Evolutionary conservation across 2,113 vertebrate species (phyloP).

Genomic region (Rhagologus leucostigma): DNA sequence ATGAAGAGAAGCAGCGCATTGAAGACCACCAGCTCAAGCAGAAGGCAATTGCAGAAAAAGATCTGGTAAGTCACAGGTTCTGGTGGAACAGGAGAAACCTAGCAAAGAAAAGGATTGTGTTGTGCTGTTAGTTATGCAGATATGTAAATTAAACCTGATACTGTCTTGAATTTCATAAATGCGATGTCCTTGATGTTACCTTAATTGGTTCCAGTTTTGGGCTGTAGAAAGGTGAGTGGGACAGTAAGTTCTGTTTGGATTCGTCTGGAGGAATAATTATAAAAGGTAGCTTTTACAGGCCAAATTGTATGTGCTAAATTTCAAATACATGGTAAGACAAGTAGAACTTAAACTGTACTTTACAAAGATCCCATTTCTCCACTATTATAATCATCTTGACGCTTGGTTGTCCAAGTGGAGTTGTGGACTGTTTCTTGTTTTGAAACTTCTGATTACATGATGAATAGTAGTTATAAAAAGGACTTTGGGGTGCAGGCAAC

Average conservation of each 20-base stretch:
- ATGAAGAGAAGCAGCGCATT: constrained; percentile 50
- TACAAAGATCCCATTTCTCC: not conserved
- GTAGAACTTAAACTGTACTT: not conserved
- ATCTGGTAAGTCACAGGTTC: constrained; percentile 75
- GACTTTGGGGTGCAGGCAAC: not conserved
- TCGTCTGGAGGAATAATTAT: not conserved
- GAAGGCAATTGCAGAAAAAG: constrained; percentile 89
- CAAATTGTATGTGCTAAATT: not conserved
- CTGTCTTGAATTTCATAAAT: not conserved
- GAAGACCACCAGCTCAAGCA: constrained; percentile 81
- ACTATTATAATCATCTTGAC: not conserved
- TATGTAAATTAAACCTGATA: not conserved
- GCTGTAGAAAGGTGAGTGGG: not conserved
- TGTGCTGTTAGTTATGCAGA: not conserved
- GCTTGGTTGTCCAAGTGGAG: not conserved
- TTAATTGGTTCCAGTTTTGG: not conserved
- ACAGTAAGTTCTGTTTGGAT: not conserved
- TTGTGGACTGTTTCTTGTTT: not conserved
- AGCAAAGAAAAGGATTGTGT: not conserved
- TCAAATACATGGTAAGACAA: not conserved
- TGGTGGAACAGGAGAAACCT: not conserved
- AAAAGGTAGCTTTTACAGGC: not conserved
- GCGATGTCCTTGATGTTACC: not conserved
- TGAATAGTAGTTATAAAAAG: not conserved
- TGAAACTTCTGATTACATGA: not conserved